Percentiles rank a stretch among this genome's conserved stretches.
These are phyloP conservation scores for Scrobipalpa costella DNA, from an alignment of 2,888 invertebrate genomes.

Conservation along the genomic window DNA sequence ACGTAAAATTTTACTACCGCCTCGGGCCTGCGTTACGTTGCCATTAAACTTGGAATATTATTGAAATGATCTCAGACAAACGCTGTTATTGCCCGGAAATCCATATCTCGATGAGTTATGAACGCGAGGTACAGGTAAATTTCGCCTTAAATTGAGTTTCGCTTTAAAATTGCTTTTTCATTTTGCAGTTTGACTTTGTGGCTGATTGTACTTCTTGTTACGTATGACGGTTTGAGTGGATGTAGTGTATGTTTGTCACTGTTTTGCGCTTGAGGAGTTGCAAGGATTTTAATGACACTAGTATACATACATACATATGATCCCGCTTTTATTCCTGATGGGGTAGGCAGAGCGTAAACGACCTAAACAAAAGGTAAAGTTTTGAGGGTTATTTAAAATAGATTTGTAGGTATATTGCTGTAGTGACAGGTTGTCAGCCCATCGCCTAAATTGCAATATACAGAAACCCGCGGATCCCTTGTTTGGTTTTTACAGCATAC, in stretches of 20 bases:
- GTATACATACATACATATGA: too few species aligned
- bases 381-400: too few species aligned
- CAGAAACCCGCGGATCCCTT: too few species aligned
- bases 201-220: background rate
- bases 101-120: conserved; percentile 19
- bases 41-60: conserved; percentile 74
- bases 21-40: conserved; percentile 54
- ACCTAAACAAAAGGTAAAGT: too few species aligned
- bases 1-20: conserved; percentile 74
- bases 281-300: too few species aligned
- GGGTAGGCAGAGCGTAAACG: too few species aligned
- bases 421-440: too few species aligned
- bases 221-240: background rate
- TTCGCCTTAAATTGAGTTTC: background rate
- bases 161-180: background rate
- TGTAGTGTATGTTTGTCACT: background rate
- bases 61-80: conserved; percentile 72
- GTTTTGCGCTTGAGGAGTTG: too few species aligned
- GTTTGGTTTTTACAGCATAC: too few species aligned
- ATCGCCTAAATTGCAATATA: too few species aligned
- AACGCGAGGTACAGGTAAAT: conserved; percentile 4
- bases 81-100: conserved; percentile 42
- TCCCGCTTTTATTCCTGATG: too few species aligned
- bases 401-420: too few species aligned
- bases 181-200: background rate